Evolutionary conservation across 2,797 vertebrate genomes (phyloP).

Genomic region (Mormyrops attenuatus): DNA sequence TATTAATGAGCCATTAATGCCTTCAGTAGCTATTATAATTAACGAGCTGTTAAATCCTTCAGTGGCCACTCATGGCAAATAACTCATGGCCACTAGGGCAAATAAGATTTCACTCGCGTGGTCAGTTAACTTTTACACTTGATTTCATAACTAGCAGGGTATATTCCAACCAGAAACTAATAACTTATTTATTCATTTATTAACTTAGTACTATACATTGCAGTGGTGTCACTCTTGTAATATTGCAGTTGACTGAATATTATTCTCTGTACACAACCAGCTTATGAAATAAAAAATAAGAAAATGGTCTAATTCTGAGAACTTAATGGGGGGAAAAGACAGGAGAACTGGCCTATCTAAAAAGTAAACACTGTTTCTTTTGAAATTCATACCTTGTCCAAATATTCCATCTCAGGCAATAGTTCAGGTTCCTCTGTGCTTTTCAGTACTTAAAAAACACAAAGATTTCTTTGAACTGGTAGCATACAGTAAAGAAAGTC

Average conservation of each 20-base stretch:
- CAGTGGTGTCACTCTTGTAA: background rate
- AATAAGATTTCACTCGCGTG: background rate
- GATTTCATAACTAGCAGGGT: background rate
- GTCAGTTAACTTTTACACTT: background rate
- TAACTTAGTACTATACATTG: background rate
- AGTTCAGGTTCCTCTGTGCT: background rate
- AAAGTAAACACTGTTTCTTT: constrained; percentile 23
- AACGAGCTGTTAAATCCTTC: background rate
- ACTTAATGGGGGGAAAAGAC: constrained; percentile 8
- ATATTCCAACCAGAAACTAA: background rate
- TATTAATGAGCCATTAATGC: background rate
- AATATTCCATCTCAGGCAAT: background rate
- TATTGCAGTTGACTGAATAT: constrained; percentile 29
- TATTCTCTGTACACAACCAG: constrained; percentile 38
- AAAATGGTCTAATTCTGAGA: constrained; percentile 29
- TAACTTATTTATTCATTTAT: constrained; percentile 5
- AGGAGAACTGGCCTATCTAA: constrained; percentile 34
- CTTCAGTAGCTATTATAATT: background rate
- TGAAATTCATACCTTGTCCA: background rate
- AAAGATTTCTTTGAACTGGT: constrained; percentile 3
- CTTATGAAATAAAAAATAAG: background rate
- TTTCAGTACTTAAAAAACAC: constrained; percentile 7
- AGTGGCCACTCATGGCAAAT: background rate
- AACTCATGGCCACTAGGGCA: background rate
- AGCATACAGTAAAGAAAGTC: background rate